phyloP scores from a whole-genome alignment of 2,888 invertebrate genomes.

The Aporophyla nigra region DNA sequence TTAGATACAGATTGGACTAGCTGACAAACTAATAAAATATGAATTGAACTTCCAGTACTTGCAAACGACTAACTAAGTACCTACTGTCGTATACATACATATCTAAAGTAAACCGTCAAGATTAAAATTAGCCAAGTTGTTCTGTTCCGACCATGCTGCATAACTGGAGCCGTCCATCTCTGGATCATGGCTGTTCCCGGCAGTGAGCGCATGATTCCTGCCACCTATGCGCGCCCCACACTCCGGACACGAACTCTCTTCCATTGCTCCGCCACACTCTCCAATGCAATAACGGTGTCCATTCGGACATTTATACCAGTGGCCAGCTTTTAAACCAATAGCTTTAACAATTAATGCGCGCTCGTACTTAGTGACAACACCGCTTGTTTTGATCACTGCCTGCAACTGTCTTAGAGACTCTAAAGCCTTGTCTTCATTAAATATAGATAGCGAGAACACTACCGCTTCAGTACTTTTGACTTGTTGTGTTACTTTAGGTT shows the following conservation, averaged over 20 bases:
- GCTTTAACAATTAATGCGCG: slow-evolving; percentile 90
- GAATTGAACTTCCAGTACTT: background rate
- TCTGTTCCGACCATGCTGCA: slow-evolving; percentile 88
- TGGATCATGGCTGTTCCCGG: slow-evolving; percentile 84
- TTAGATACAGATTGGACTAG: background rate
- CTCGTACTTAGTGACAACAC: slow-evolving; percentile 80
- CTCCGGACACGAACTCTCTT: slow-evolving; percentile 88
- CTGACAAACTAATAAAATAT: background rate
- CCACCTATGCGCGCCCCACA: slow-evolving; percentile 91
- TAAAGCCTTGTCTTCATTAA: slow-evolving; percentile 71
- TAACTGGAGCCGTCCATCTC: slow-evolving; percentile 90
- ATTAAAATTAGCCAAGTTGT: slow-evolving; percentile 82
- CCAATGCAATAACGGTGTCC: slow-evolving; percentile 93
- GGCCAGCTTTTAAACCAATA: slow-evolving; percentile 90
- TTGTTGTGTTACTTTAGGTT: slow-evolving; percentile 62
- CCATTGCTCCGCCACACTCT: slow-evolving; percentile 93
- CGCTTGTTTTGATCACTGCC: slow-evolving; percentile 71
- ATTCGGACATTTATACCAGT: slow-evolving; percentile 94
- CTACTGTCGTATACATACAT: background rate
- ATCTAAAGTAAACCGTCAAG: slow-evolving; percentile 28
- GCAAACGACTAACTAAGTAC: background rate
- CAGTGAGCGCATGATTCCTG: slow-evolving; percentile 84
- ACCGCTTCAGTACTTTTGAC: slow-evolving; percentile 61
- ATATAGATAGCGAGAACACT: slow-evolving; percentile 73
- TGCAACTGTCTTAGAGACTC: slow-evolving; percentile 73